Evolutionary conservation across 2,797 vertebrate genomes (phyloP).

Genomic region (Ctenopoma multispine): DNA sequence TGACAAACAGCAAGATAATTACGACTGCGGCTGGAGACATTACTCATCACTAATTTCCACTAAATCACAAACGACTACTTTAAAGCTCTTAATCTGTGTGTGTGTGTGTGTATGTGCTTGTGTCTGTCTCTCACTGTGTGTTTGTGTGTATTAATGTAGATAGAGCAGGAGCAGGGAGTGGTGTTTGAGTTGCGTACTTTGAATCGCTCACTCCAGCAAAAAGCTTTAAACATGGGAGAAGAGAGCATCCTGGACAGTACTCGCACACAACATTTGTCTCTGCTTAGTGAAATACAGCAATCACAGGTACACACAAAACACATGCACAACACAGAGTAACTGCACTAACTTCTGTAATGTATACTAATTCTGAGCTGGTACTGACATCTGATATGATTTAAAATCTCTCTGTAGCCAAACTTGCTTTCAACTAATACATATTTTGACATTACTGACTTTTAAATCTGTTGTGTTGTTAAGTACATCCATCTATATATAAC

Average conservation of each 20-base stretch:
- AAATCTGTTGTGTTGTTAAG: not conserved
- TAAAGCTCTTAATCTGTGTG: slow-evolving; percentile 21
- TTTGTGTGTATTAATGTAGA: slow-evolving; percentile 64
- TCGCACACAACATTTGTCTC: slow-evolving; percentile 73
- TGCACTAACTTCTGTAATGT: not conserved
- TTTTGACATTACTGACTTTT: not conserved
- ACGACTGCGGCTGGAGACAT: not conserved
- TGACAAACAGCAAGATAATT: not conserved
- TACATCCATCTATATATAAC: slow-evolving; percentile 13
- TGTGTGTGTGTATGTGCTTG: slow-evolving; percentile 13
- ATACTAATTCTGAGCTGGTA: slow-evolving; percentile 15
- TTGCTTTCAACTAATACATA: not conserved
- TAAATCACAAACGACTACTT: slow-evolving; percentile 35
- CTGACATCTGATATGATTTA: not conserved
- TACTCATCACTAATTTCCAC: slow-evolving; percentile 31
- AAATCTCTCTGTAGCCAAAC: not conserved
- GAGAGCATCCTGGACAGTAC: slow-evolving; percentile 75
- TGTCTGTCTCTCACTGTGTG: slow-evolving; percentile 13
- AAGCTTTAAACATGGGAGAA: slow-evolving; percentile 78
- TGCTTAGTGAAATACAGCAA: slow-evolving; percentile 82
- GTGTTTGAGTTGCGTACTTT: slow-evolving; percentile 86
- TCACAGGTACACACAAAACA: slow-evolving; percentile 72
- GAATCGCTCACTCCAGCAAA: slow-evolving; percentile 83
- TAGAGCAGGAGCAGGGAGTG: slow-evolving; percentile 85
- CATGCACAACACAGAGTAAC: slow-evolving; percentile 12